Evolutionary conservation across 2,888 invertebrate species (phyloP).

Genomic region (Thymelicus sylvestris): DNA sequence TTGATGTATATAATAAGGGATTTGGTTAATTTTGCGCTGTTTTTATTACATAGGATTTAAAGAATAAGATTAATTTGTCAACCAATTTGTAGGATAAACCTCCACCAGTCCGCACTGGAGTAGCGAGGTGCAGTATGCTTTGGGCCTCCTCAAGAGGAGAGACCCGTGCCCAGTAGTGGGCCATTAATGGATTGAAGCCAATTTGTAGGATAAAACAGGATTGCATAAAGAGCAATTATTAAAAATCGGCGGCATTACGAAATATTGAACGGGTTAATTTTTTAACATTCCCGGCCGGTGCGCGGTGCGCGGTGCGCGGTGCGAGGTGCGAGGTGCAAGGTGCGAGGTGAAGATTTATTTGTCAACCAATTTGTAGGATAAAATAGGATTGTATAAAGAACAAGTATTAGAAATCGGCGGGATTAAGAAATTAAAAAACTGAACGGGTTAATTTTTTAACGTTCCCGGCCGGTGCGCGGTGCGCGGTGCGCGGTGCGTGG

Average conservation of each 20-base stretch:
- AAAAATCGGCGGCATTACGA: slow-evolving; percentile 53
- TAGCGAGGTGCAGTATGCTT: no score
- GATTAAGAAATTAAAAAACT: slow-evolving; percentile 52
- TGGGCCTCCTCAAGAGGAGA: no score
- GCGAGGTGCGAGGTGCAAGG: slow-evolving; percentile 49
- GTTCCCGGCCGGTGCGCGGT: slow-evolving; percentile 47
- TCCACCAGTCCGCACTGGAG: no score
- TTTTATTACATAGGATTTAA: no score
- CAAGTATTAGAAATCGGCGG: slow-evolving; percentile 52
- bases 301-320: slow-evolving; percentile 53
- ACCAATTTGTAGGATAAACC: no score
- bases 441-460: slow-evolving; percentile 60
- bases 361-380: no score
- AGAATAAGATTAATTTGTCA: no score
- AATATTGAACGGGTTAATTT: slow-evolving; percentile 57
- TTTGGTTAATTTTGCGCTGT: no score
- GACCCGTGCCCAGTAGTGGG: no score
- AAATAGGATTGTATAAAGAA: slow-evolving; percentile 46
- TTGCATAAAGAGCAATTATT: slow-evolving; percentile 49
- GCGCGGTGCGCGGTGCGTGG: slow-evolving; percentile 39
- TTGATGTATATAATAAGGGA: no score
- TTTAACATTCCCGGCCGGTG: slow-evolving; percentile 51
- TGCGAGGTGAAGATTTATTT: no score
- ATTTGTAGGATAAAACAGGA: slow-evolving; percentile 37
- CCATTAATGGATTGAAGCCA: no score